Conservation (phyloP, 2,888 invertebrate species). For the Drosophila melanocephala region DNA sequence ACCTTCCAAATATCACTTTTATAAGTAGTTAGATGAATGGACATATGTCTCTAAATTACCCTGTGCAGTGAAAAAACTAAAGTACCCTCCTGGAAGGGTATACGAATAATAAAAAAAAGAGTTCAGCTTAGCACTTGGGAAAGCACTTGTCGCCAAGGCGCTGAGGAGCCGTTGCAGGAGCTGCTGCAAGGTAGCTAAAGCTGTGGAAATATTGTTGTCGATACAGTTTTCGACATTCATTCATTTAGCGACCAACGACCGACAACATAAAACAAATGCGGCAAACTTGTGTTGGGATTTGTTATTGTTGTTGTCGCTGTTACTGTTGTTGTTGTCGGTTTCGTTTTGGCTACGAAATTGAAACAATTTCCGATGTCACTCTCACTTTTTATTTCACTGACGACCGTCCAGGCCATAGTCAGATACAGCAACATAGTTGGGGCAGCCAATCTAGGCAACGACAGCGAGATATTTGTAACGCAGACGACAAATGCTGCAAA, state of each 20-base stretch:
- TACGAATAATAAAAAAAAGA: not conserved
- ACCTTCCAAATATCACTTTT: not conserved
- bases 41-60: not conserved
- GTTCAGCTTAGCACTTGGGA: slow-evolving; percentile 52
- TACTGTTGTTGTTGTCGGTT: slow-evolving; percentile 58
- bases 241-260: slow-evolving; percentile 78
- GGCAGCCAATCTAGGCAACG: slow-evolving; percentile 76
- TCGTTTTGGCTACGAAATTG: slow-evolving; percentile 81
- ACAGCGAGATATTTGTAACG: slow-evolving; percentile 67
- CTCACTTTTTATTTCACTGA: slow-evolving; percentile 83
- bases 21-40: not conserved
- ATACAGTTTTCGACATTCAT: slow-evolving; percentile 85
- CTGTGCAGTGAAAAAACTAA: not conserved
- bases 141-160: slow-evolving; percentile 57
- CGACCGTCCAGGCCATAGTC: slow-evolving; percentile 50
- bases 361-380: slow-evolving; percentile 85
- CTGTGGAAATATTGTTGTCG: slow-evolving; percentile 77
- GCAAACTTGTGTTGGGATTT: slow-evolving; percentile 51
- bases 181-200: slow-evolving; percentile 25
- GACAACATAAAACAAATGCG: slow-evolving; percentile 54
- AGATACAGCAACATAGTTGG: slow-evolving; percentile 35
- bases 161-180: slow-evolving; percentile 29
- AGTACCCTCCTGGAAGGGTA: not conserved
- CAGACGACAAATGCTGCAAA: slow-evolving; percentile 61
- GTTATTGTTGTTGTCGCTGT: slow-evolving; percentile 33